Conservation (phyloP, 2,888 invertebrate species). For the Ormyrus labotus region DNA sequence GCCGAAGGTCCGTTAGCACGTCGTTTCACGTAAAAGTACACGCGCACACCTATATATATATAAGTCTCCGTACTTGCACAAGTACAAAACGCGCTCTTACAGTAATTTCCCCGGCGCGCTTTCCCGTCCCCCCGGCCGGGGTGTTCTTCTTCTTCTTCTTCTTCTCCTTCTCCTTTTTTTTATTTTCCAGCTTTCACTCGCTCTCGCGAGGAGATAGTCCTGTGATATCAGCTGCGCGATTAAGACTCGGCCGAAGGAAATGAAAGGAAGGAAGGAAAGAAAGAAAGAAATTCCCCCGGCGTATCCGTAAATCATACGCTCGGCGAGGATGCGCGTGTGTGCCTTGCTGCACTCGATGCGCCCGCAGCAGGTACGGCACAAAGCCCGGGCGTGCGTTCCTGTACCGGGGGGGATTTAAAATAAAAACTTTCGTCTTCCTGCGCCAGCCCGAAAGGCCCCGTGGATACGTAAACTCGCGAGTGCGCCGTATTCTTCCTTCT, state of each 20-base stretch:
- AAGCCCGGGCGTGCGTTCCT: conserved; percentile 9
- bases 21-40: conserved; percentile 5
- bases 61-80: neutral
- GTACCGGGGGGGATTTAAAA: conserved; percentile 41
- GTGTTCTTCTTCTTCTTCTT: conserved; percentile 21
- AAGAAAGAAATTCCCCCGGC: conserved; percentile 41
- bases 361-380: conserved; percentile 47
- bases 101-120: conserved; percentile 25
- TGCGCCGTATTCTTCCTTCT: neutral
- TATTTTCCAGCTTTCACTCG: conserved; percentile 16
- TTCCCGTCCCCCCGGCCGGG: conserved; percentile 3
- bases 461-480: neutral
- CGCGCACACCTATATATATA: neutral
- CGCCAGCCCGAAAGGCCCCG: neutral
- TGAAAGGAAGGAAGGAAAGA: conserved; percentile 31
- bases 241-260: conserved; percentile 40
- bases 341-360: conserved; percentile 19
- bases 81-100: neutral
- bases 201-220: neutral
- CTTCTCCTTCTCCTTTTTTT: neutral
- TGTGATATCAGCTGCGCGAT: conserved; percentile 56
- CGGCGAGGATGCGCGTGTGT: conserved; percentile 28
- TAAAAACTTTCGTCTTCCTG: conserved; percentile 47
- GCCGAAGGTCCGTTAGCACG: conserved; percentile 13
- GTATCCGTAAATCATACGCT: conserved; percentile 51